Base-by-base conservation (phyloP, 2,113 vertebrate genomes). In the Crotalus tigris region DNA sequence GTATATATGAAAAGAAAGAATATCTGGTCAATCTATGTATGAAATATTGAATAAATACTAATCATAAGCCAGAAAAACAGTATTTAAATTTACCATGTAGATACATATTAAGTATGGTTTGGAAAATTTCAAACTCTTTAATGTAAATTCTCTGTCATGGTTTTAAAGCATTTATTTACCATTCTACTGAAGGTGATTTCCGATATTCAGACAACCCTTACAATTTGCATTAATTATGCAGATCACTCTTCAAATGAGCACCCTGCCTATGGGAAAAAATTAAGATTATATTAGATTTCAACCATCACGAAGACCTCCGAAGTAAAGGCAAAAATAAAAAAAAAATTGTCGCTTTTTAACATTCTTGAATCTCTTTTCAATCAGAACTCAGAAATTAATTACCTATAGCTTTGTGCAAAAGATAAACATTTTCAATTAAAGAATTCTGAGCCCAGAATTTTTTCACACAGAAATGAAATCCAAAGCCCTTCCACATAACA, bases 161-260 rank as follows among this genome's bases (percentile, higher is more conserved):
- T 8, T 59, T 13, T 53, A 19, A 91, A 89, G 3, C 53, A 86
- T 86, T 51, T 92, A 90, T 69, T 87, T 92, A 92, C 91, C 91
- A 94, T 90, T 92, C 69, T 92, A 49, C 5, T 55, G 88, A 90
- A 86, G 33, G 49, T n/a, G 49, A 69, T 57, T 64, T 89, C 75
- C 5, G 33, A 64, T 57, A 91, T 49, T 54, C 55, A 86, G 81
- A 64, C 3, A 24, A 64, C 51, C 92, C 24, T 21, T 46, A 51
- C 23, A 89, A 21, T 64, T 15, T 91, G n/a, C n/a, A 64, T 9
- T 4, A 10, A 29, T 81, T 64, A 90, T 92, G 54, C 23, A 46
- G 33, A 44, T 86, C 55, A 55, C 57, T 44, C 69, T 55, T 81
- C 90, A 49, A 49, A 85, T 59, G 21, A 91, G 58, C 33, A 33